Evolutionary conservation across 2,113 vertebrate species (phyloP), one percentile per base, ranked within the genome.

Genomic region (Anarhynchus alexandrinus): DNA sequence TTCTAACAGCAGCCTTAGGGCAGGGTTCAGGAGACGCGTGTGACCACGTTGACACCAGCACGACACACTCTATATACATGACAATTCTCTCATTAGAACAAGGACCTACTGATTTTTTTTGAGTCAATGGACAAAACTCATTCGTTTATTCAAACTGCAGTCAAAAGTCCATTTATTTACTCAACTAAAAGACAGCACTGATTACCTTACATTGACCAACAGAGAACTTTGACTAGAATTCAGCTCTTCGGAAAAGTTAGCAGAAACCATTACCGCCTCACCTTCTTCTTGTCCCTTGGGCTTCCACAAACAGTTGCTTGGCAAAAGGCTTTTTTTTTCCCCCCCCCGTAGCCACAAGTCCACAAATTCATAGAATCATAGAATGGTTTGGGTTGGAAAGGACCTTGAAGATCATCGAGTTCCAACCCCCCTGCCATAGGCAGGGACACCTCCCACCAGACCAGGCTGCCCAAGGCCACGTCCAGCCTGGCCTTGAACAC

Each of bases 11-110:
- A 66, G 1, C 38, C 5, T 26, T 10, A 16, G 32, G 30, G 42
- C 4, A 51, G 12, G 14, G 27, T 38, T 40, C 25, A 23, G 62
- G 64, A 45, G n/a, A n/a, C 0, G 6, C 0, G 1, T 17, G 15
- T 2, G 54, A 22, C 47, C 21, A 3, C 0, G 0, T 1, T 11
- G 27, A 9, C 42, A 64, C 27, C 27, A 58, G 42, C 20, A 1
- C 10, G n/a, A 74, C 4, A 32, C 21, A 19, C 7, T 6, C 22
- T 9, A 6, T 32, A 25, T 11, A 34, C 4, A 26, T 12, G 5
- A n/a, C 12, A 73, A 38, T 2, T 8, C 2, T 6, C 15, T 62
- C 34, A 14, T 15, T 52, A 20, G 17, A 8, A 51, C 38, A 73
- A 82, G 2, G 10, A 54, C 1, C 1, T 17, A 9, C 11, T 16